Base-by-base conservation (phyloP, 2,797 vertebrate species). In the Phoxinus dragarum region DNA sequence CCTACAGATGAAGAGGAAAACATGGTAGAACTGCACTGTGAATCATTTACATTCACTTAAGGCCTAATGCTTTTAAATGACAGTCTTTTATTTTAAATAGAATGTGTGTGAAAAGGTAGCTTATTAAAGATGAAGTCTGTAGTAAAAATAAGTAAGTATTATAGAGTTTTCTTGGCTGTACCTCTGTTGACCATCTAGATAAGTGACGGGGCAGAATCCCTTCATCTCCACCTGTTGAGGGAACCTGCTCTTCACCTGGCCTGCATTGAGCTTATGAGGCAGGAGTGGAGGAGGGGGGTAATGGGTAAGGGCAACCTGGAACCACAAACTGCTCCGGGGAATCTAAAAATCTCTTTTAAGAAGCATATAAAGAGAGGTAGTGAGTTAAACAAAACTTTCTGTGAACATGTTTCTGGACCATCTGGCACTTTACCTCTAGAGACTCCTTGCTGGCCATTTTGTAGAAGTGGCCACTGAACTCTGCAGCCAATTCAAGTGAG, bases 131-230 rank as follows among this genome's bases (percentile, higher is more conserved):
- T 78, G 40, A 78, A 44, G 8, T 61, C 5, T 61, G 3, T 56
- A 38, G 49, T 38, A 36, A 36, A 21, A 59, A 56, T 40, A 3
- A 38, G 12, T 44, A 27, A 42, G 52, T 38, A 21, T 16, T 59
- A 21, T 38, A 14, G 36, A 3, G 31, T 49, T 27, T 16, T 59
- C 44, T 31, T 31, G 54, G n/a, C 23, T 82, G 3, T 88, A 97
- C 98, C 97, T 98, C 89, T 96, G 95, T 14, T 96, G 95, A 83
- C 97, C 98, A 38, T 99, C 97, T 88, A 94, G 89, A 87, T 97
- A 99, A 73, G 97, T 97, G 89, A 99, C 97, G 1, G 98, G 96
- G 87, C 98, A 99, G 91, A 96, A 98, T 73, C 98, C 97, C 85
- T 95, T 96, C 94, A 99, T 94, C 92, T 99, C 97, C 27, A 95